Evolutionary conservation across 2,888 invertebrate species (phyloP).

Genomic region (Microctonus aethiopoides): DNA sequence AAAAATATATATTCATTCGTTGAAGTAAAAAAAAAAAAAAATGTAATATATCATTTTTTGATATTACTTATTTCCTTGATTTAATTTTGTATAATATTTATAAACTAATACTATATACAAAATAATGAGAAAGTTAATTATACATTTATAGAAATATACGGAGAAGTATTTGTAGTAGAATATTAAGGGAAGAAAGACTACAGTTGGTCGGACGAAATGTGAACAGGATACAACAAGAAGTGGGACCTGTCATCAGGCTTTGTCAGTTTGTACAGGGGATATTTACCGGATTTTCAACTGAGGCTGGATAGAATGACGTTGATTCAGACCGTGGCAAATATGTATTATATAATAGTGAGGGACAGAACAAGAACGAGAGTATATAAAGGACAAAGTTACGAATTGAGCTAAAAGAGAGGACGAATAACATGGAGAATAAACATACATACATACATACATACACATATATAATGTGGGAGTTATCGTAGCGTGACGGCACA

Average conservation of each 20-base stretch:
- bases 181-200: constrained; percentile 26
- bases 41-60: no score
- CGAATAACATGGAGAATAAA: constrained; percentile 19
- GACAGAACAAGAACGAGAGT: constrained; percentile 28
- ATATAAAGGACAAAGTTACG: constrained; percentile 6
- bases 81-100: no score
- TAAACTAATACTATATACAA: no score
- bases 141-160: neutral
- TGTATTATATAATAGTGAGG: neutral
- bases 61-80: no score
- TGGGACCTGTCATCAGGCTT: constrained; percentile 51
- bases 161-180: neutral
- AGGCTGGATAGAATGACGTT: constrained; percentile 42
- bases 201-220: constrained; percentile 34
- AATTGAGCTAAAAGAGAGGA: constrained; percentile 22
- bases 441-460: no score
- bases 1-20: no score
- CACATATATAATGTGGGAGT: no score
- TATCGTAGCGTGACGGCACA: constrained; percentile 57
- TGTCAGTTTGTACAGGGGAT: constrained; percentile 46
- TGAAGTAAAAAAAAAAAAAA: no score
- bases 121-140: no score
- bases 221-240: constrained; percentile 36
- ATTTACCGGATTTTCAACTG: constrained; percentile 45
- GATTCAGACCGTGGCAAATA: constrained; percentile 31